Evolutionary conservation across 2,888 invertebrate species (phyloP).

Genomic region (Amiota communis): DNA sequence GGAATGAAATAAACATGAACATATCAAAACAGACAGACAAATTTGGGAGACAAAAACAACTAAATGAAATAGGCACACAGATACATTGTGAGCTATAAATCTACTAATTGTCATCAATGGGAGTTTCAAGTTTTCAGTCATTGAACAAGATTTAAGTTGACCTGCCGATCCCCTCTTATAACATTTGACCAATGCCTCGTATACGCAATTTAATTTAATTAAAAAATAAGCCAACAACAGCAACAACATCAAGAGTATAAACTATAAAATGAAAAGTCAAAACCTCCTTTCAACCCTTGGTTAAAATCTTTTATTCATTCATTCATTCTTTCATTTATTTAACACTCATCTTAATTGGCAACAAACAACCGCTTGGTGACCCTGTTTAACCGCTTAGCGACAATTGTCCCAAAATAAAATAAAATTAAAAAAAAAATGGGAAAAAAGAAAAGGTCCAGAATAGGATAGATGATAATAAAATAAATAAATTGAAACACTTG

Average conservation of each 20-base stretch:
- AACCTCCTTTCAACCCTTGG: not conserved
- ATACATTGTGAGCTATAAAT: no score
- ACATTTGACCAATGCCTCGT: conserved; percentile 49
- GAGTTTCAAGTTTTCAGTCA: not conserved
- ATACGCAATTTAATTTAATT: conserved; percentile 67
- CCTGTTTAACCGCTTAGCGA: conserved; percentile 37
- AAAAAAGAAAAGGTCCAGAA: not conserved
- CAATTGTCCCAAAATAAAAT: conserved; percentile 25
- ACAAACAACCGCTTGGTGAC: conserved; percentile 54
- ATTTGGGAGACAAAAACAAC: not conserved
- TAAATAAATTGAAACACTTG: conserved; percentile 13
- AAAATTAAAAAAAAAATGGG: conserved; percentile 16
- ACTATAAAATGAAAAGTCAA: conserved; percentile 21
- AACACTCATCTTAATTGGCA: conserved; percentile 65
- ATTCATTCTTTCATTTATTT: conserved; percentile 30
- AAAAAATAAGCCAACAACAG: conserved; percentile 42
- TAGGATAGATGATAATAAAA: conserved; percentile 14
- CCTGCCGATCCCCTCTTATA: not conserved
- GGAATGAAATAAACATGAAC: no score
- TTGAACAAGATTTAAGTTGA: no score
- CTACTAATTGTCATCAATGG: conserved; percentile 1
- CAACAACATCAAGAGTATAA: conserved; percentile 25
- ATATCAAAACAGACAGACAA: not conserved
- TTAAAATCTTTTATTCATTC: conserved; percentile 4
- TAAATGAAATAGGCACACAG: not conserved